Base-by-base conservation (phyloP, 2,888 invertebrate genomes). In the Acrobasis consociella region DNA sequence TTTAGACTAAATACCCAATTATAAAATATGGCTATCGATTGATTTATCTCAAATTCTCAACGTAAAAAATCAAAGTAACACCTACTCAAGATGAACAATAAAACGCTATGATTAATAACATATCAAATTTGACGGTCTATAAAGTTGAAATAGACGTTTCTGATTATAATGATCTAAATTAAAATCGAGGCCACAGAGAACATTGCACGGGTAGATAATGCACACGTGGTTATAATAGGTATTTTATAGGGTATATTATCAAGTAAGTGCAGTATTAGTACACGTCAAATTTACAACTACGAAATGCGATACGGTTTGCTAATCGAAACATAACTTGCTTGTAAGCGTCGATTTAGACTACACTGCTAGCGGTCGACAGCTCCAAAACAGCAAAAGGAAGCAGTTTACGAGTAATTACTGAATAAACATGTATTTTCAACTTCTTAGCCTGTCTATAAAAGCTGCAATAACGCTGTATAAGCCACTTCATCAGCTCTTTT, bases 51-150 rank as follows among this genome's bases (percentile, higher is more conserved):
- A 56, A 66, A 68, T 69, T 22, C 51, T 13, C n/a, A n/a, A 52
- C 51, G 39, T 51, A 51, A 71, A 71, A 68, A 69, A 71, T 70
- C 70, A 73, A 69, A 65, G 71, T 70, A 67, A 69, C 75, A 73
- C 80, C 78, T 72, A 79, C 79, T 68, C 70, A 65, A 53, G 62
- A 65, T 62, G 37, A 63, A 59, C 58, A 58, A 58, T 63, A 69
- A 69, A 69, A 60, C 58, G 61, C 62, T 68, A 68, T 81, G 81
- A 82, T 82, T 76, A 76, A 82, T 81, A 62, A 64, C 65, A 64
- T 64, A 76, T 78, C 73, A 72, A 70, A 72, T 72, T 65, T 67
- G 67, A 65, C 64, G 65, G 65, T 63, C 62, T 69, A 69, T 60
- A 64, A 67, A 73, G 69, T 72, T 65, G 72, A 69, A 70, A 72